A percentile compares a stretch with the other conserved stretches of the same genome.
Conservation (phyloP, 35 echinoderm and acorn worm genomes). For the Eucidaris tribuloides region DNA sequence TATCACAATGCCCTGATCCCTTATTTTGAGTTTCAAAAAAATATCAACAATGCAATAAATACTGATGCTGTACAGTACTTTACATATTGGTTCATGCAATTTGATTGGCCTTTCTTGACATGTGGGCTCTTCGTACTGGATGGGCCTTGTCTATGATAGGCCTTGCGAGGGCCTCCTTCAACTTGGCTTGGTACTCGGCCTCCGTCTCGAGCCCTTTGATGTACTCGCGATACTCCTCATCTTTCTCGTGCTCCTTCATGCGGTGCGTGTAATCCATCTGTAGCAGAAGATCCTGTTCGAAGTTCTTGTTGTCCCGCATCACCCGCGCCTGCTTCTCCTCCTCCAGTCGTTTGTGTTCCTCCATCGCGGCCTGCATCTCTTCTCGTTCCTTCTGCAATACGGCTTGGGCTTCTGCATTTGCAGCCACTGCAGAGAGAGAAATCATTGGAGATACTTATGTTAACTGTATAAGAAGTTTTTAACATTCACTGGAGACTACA, state of each 20-base stretch:
- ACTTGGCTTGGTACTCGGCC: constrained; percentile 93
- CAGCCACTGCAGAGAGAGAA: constrained; percentile 66
- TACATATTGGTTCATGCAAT: constrained; percentile 1
- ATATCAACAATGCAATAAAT: too few species aligned
- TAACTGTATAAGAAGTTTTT: too few species aligned
- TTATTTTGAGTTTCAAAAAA: too few species aligned
- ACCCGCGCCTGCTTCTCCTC: constrained; percentile 58
- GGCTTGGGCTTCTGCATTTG: constrained; percentile 59
- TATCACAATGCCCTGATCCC: too few species aligned
- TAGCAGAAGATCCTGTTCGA: constrained; percentile 65
- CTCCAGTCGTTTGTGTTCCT: constrained; percentile 90
- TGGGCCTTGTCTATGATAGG: constrained; percentile 93
- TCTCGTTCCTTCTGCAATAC: constrained; percentile 67
- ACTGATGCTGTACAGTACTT: too few species aligned
- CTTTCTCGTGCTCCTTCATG: constrained; percentile 65
- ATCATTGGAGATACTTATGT: too few species aligned
- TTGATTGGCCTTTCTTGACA: constrained; percentile 26
- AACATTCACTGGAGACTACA: too few species aligned
- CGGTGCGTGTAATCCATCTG: constrained; percentile 70
- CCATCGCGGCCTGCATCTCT: constrained; percentile 88
- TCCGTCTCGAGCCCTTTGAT: constrained; percentile 88
- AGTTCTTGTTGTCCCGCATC: constrained; percentile 57
- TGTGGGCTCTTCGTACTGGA: constrained; percentile 82
- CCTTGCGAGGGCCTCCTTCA: constrained; percentile 97
- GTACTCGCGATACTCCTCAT: constrained; percentile 93